Conservation (phyloP, 1,140 invertebrate genomes). For the Phymorhynchus buccinoides region DNA sequence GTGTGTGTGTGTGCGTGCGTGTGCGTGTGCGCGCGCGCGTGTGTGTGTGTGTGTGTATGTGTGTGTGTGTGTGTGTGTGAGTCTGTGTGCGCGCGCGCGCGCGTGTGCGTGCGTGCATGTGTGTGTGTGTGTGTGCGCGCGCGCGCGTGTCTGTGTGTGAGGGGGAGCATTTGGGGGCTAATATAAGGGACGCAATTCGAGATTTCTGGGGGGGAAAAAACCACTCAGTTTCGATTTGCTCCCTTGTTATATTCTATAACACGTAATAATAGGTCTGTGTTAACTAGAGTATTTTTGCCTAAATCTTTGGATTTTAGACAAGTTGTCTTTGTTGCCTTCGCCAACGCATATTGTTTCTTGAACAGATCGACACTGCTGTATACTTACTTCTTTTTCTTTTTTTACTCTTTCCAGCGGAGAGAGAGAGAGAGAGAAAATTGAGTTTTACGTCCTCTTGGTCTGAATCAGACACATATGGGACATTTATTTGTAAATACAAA, state of each 20-base stretch:
- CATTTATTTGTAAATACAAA: too few species aligned
- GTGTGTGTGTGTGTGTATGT: constrained; percentile 3
- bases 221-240: too few species aligned
- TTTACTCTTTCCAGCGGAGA: too few species aligned
- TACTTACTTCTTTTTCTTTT: too few species aligned
- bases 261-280: not conserved
- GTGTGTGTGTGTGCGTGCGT: not conserved
- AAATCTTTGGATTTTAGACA: not conserved
- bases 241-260: too few species aligned
- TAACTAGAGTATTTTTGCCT: not conserved
- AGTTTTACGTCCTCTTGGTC: too few species aligned
- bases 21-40: constrained; percentile 13
- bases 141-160: constrained; percentile 1
- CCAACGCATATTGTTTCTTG: not conserved
- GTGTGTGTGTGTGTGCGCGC: too few species aligned
- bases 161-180: not conserved
- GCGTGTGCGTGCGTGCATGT: constrained; percentile 7
- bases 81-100: too few species aligned
- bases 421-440: too few species aligned
- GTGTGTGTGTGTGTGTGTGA: constrained; percentile 1
- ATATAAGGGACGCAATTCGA: not conserved
- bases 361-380: not conserved
- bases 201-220: not conserved
- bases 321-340: not conserved
- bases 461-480: too few species aligned